These are phyloP conservation scores for Cyanistes caeruleus DNA, from an alignment of 2,113 vertebrate species.

Conservation along the genomic window DNA sequence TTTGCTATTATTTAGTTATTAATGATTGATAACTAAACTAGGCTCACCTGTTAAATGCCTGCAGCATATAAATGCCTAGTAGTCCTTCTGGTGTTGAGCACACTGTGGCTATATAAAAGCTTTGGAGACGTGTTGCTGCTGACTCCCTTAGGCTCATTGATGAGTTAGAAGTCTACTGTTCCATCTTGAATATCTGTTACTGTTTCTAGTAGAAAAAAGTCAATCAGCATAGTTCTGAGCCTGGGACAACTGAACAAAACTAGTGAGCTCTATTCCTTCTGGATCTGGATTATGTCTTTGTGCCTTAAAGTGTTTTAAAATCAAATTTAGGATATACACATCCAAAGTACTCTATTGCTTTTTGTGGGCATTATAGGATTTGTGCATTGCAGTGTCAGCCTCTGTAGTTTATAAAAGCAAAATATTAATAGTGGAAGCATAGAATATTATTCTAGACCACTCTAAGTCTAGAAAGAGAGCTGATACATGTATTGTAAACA, in stretches of 20 bases:
- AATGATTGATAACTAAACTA: background rate
- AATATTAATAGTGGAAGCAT: background rate
- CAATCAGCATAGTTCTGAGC: background rate
- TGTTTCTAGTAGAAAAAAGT: background rate
- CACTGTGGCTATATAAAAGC: background rate
- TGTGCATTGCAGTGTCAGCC: background rate
- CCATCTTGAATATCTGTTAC: background rate
- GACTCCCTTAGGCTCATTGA: background rate
- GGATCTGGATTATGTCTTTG: background rate
- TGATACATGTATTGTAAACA: background rate
- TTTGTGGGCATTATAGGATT: background rate
- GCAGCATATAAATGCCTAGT: background rate
- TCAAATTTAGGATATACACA: fast-evolving
- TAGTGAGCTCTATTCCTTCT: background rate
- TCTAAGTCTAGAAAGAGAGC: background rate
- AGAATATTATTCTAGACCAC: background rate
- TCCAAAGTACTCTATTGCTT: background rate
- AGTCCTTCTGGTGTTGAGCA: background rate
- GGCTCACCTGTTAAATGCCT: background rate
- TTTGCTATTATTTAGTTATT: background rate
- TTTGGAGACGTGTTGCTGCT: background rate
- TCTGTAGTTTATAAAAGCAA: background rate
- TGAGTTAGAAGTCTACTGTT: background rate
- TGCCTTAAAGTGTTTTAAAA: background rate
- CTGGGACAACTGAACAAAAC: background rate